Base-by-base conservation (phyloP, 2,797 vertebrate genomes). In the Sebastes baramenuke region DNA sequence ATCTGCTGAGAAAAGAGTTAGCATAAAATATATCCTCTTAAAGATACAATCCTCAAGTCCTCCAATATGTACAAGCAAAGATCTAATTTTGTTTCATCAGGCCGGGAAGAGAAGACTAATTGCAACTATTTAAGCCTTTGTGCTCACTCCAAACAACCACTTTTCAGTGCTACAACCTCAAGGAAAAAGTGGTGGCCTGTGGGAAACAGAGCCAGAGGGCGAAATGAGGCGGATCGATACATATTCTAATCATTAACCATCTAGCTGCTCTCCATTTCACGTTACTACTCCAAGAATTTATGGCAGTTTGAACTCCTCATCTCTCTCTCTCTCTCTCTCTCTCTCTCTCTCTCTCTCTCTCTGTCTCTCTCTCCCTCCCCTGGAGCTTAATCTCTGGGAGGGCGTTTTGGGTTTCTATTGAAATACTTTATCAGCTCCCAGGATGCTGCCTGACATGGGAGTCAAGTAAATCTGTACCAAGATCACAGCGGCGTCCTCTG, bases 381-480 rank as follows among this genome's bases (percentile, higher is more conserved):
- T 60, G 73, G 84, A 88, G 83, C 67, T 81, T 67, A 80, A 79
- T 85, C 86, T 82, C 82, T 60, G 65, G 77, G 81, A 69, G 72
- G 68, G 58, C 18, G 78, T 93, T 87, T 93, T 83, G 70, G 82
- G 90, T 94, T 94, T 92, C 93, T 70, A 61, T 75, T 86, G 74
- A 90, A 92, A 92, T 88, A 84, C 93, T 93, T 93, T 75, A 93
- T 93, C 92, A 85, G 89, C 83, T 92, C 80, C 75, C 82, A 81
- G 87, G 89, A 94, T 83, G 81, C 65, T 55, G 68, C 82, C 85
- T 82, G 91, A 83, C 87, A 86, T 42, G 80, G 75, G 79, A 90
- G 91, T 82, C n/a, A 30, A 83, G 83, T 89, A 87, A 92, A 94
- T 88, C 87, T 84, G 73, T 22, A 61, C 69, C 25, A 22, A 75